These are phyloP conservation scores for Heteromyza rotundicornis DNA, from an alignment of 2,888 invertebrate genomes.

Conservation along the genomic window DNA sequence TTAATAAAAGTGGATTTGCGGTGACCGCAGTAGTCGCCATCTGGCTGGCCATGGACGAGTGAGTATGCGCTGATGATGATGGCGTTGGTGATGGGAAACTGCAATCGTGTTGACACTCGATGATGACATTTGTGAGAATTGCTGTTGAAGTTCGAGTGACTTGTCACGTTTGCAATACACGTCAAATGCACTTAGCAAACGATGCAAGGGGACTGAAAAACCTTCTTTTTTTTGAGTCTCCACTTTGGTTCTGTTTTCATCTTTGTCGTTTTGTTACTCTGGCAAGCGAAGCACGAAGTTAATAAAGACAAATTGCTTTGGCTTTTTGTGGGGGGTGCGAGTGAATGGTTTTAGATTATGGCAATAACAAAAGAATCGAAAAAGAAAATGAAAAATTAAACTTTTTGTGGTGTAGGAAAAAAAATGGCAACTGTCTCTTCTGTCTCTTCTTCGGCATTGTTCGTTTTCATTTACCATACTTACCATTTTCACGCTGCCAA, in stretches of 20 bases:
- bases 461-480: conserved; percentile 49
- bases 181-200: conserved; percentile 47
- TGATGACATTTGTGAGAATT: conserved; percentile 19
- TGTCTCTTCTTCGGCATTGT: not conserved
- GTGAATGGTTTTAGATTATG: not conserved
- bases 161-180: conserved; percentile 55
- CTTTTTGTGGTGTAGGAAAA: not conserved
- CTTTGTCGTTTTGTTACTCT: not conserved
- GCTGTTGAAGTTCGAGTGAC: not conserved
- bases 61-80: no score
- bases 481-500: conserved; percentile 90
- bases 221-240: not conserved
- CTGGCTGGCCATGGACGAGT: not conserved
- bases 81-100: not conserved
- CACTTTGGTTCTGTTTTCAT: not conserved
- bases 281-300: conserved; percentile 47
- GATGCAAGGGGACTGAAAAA: not conserved
- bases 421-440: not conserved
- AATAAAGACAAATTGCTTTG: conserved; percentile 60
- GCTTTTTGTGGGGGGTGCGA: no score
- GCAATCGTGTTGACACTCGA: conserved; percentile 5
- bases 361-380: conserved; percentile 7
- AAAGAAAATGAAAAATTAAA: not conserved
- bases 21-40: not conserved
- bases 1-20: not conserved